These are phyloP conservation scores for Acronicta psi DNA, from an alignment of 2,888 invertebrate genomes.

Conservation along the genomic window DNA sequence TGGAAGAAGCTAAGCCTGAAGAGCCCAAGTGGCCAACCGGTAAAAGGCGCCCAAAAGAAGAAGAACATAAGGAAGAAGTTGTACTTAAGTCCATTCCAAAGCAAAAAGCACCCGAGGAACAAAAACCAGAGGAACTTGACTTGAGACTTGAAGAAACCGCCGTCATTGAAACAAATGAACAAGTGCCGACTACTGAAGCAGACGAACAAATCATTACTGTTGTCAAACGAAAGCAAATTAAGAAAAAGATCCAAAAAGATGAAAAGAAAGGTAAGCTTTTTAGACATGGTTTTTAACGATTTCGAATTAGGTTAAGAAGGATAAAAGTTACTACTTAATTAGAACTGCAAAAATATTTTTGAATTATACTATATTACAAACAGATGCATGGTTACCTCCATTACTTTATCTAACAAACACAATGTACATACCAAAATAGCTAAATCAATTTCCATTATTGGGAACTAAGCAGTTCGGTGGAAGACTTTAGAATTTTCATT, in stretches of 20 bases:
- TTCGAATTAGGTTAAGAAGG: neutral
- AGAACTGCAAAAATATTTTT: neutral
- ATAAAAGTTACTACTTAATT: neutral
- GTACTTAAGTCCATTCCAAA: slow-evolving; percentile 75
- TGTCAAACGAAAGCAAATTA: slow-evolving; percentile 52
- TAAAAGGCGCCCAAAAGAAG: slow-evolving; percentile 62
- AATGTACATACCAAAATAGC: slow-evolving; percentile 39
- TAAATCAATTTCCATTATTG: slow-evolving; percentile 6
- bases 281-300: neutral
- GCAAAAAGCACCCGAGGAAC: slow-evolving; percentile 83
- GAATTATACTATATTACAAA: slow-evolving; percentile 49
- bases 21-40: slow-evolving; percentile 64
- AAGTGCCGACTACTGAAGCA: slow-evolving; percentile 58
- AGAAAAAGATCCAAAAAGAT: slow-evolving; percentile 62
- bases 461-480: neutral
- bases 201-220: slow-evolving; percentile 48
- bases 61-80: slow-evolving; percentile 66
- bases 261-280: slow-evolving; percentile 64
- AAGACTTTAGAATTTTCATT: slow-evolving; percentile 27
- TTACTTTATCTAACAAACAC: slow-evolving; percentile 35
- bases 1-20: slow-evolving; percentile 71
- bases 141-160: slow-evolving; percentile 26
- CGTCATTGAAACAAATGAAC: slow-evolving; percentile 36
- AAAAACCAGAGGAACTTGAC: slow-evolving; percentile 75
- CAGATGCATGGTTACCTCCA: slow-evolving; percentile 80